Conservation (phyloP, 2,113 vertebrate genomes). For the Oreotragus oreotragus region DNA sequence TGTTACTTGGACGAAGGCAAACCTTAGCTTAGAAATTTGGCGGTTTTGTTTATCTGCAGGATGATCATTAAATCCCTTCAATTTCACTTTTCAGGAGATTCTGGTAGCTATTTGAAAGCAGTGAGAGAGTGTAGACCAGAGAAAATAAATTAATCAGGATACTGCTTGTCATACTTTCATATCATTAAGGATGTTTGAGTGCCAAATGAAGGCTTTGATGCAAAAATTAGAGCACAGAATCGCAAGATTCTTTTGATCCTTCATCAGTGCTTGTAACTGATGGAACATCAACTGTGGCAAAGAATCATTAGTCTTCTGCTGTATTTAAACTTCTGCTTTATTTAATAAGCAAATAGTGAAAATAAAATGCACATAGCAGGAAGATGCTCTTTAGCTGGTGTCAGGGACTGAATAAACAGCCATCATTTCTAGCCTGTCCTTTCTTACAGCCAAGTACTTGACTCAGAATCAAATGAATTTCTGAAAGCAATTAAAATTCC, state of each 20-base stretch:
- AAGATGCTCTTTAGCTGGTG: constrained; percentile 29
- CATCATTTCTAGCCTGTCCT: background rate
- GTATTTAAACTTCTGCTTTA: constrained; percentile 53
- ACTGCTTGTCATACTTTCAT: constrained; percentile 40
- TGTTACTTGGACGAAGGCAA: background rate
- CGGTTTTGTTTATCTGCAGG: background rate
- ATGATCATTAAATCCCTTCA: constrained; percentile 10
- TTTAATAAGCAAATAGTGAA: constrained; percentile 64
- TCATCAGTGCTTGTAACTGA: constrained; percentile 45
- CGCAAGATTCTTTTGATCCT: constrained; percentile 53
- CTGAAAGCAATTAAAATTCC: constrained; percentile 42
- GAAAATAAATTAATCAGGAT: constrained; percentile 53
- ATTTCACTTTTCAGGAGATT: constrained; percentile 35
- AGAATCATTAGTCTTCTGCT: constrained; percentile 41
- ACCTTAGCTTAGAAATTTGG: constrained; percentile 9
- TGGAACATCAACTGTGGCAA: constrained; percentile 36
- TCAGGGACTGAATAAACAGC: background rate
- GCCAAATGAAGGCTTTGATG: constrained; percentile 61
- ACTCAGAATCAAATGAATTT: constrained; percentile 1
- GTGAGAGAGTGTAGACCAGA: background rate
- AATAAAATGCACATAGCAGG: constrained; percentile 40
- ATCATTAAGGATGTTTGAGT: constrained; percentile 51
- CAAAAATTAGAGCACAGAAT: constrained; percentile 54
- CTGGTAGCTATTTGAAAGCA: background rate
- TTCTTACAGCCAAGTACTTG: background rate